Conservation (phyloP, 1,140 invertebrate species). For the Acromyrmex heyeri region DNA sequence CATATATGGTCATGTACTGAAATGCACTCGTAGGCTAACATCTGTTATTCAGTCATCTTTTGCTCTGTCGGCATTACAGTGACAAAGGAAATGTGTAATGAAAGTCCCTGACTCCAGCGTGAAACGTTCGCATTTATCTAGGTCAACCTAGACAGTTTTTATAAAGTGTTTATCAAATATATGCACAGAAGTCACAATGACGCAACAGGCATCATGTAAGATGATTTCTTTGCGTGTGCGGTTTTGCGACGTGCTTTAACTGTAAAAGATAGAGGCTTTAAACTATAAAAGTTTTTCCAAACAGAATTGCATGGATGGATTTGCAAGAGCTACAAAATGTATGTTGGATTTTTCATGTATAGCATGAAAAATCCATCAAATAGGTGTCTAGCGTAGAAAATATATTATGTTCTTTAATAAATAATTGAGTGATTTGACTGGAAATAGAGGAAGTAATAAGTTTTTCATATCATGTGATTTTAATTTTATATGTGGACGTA, state of each 20-base stretch:
- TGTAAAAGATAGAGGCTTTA: not conserved
- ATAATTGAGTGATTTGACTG: not conserved
- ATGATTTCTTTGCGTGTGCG: not conserved
- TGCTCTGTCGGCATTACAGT: conserved; percentile 23
- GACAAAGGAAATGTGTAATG: not conserved
- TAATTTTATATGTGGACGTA: not conserved
- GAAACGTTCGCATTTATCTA: not conserved
- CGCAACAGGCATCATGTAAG: not conserved
- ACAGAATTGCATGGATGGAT: not conserved
- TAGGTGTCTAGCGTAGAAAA: not conserved
- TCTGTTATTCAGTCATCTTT: conserved; percentile 42
- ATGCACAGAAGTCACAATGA: not conserved
- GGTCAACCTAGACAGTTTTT: not conserved
- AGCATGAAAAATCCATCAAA: not conserved
- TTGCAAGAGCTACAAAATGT: not conserved
- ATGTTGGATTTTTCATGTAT: not conserved
- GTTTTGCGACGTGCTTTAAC: not conserved
- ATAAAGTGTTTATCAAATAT: not conserved
- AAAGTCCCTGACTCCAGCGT: conserved; percentile 1
- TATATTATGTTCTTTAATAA: not conserved
- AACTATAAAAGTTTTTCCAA: not conserved
- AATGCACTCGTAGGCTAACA: conserved; percentile 42
- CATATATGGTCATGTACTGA: not conserved
- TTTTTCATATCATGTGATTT: not conserved
- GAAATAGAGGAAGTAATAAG: not conserved